A percentile compares a stretch with the other conserved stretches of the same genome.
Conservation (phyloP, 2,888 invertebrate species). For the Drosophila lacicola region DNA sequence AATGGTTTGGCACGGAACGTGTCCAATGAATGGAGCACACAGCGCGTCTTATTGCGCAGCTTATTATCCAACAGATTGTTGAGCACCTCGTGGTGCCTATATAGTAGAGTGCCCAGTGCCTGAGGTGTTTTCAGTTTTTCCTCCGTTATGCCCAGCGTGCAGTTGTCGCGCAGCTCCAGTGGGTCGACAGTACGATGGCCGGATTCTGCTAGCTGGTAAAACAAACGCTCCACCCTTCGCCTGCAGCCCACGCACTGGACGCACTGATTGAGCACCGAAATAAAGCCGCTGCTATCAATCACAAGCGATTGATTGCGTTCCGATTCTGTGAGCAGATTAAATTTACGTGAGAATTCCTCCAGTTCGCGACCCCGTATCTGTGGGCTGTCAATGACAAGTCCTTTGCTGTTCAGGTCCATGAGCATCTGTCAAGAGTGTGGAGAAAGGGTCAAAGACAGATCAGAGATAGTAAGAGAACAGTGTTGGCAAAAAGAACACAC, state of each 20-base stretch:
- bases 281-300: conserved; percentile 93
- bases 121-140: conserved; percentile 92
- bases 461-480: conserved; percentile 17
- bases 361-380: conserved; percentile 92
- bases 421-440: conserved; percentile 89
- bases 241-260: conserved; percentile 98
- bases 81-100: conserved; percentile 93
- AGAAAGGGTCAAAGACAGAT: conserved; percentile 16
- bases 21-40: conserved; percentile 95
- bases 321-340: conserved; percentile 90
- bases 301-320: conserved; percentile 93
- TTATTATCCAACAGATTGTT: conserved; percentile 92
- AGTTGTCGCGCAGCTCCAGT: conserved; percentile 89
- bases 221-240: conserved; percentile 95
- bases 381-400: conserved; percentile 93
- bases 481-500: not conserved
- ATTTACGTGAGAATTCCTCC: conserved; percentile 94
- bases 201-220: conserved; percentile 93
- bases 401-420: conserved; percentile 95
- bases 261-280: conserved; percentile 94
- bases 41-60: conserved; percentile 95
- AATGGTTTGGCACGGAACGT: conserved; percentile 91
- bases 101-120: conserved; percentile 92
- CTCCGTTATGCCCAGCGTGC: conserved; percentile 91
- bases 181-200: conserved; percentile 96